Conservation (phyloP, 2,113 vertebrate species). For the Smithornis capensis region DNA sequence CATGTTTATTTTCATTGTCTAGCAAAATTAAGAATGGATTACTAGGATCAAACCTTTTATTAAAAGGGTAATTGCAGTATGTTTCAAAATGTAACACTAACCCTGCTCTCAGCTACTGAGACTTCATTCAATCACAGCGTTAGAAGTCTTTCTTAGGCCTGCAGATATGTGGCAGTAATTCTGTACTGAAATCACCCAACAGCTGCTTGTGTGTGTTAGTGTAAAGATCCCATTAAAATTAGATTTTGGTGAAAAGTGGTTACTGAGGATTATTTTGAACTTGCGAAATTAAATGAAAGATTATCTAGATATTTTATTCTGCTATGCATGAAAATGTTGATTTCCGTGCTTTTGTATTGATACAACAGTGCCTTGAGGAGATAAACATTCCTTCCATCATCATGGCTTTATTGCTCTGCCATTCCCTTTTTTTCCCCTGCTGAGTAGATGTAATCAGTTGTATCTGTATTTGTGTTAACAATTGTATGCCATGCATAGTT, state of each 20-base stretch:
- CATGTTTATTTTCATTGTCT: constrained; percentile 27
- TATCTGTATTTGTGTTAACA: background rate
- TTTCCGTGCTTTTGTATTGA: background rate
- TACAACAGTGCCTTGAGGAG: background rate
- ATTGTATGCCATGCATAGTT: background rate
- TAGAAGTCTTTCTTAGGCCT: constrained; percentile 1
- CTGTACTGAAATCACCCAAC: background rate
- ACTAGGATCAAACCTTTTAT: constrained; percentile 16
- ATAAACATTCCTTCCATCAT: background rate
- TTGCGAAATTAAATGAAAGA: background rate
- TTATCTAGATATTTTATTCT: background rate
- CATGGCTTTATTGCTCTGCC: background rate
- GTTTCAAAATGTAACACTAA: background rate
- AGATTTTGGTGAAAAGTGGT: background rate
- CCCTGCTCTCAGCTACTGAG: constrained; percentile 24
- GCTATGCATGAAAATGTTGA: background rate
- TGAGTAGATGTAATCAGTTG: background rate
- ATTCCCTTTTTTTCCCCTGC: too few relatives aligned
- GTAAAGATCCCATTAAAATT: background rate
- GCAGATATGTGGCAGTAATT: background rate
- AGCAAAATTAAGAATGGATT: constrained; percentile 61
- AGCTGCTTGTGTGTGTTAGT: background rate
- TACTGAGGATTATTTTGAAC: background rate
- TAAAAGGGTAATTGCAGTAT: constrained; percentile 32
- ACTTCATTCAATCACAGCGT: background rate